These are phyloP conservation scores for Agelaius phoeniceus DNA, from an alignment of 2,113 vertebrate species.

Conservation along the genomic window DNA sequence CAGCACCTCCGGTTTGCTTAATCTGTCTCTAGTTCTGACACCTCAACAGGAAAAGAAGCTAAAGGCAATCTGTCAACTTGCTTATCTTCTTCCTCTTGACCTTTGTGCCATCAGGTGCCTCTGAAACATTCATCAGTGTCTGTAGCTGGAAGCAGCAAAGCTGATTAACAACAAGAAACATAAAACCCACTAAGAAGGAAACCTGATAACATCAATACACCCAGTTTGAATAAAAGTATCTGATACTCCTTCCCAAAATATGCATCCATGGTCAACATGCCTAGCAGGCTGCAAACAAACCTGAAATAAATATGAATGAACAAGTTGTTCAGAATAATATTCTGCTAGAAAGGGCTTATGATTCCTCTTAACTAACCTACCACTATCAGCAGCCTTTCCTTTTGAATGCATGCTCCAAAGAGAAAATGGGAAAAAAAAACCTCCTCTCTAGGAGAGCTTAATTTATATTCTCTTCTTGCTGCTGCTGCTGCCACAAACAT, in stretches of 20 bases:
- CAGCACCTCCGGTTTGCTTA: neutral
- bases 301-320: neutral
- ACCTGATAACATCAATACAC: neutral
- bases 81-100: slow-evolving; percentile 22
- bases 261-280: neutral
- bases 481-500: neutral
- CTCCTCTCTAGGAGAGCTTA: neutral
- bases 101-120: slow-evolving; percentile 8
- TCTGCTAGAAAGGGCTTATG: neutral
- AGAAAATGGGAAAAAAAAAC: neutral
- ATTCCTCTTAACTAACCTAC: slow-evolving; percentile 10
- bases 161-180: slow-evolving; percentile 22
- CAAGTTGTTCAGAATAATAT: neutral
- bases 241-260: neutral
- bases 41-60: neutral
- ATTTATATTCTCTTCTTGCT: slow-evolving; percentile 37
- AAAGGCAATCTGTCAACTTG: neutral
- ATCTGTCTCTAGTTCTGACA: neutral
- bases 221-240: neutral
- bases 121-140: slow-evolving; percentile 15
- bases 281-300: slow-evolving; percentile 10
- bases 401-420: neutral
- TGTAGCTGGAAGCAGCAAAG: slow-evolving; percentile 6
- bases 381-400: neutral
- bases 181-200: slow-evolving; percentile 21